phyloP scores from a whole-genome alignment of 2,797 vertebrate genomes.

The Pygocentrus nattereri region DNA sequence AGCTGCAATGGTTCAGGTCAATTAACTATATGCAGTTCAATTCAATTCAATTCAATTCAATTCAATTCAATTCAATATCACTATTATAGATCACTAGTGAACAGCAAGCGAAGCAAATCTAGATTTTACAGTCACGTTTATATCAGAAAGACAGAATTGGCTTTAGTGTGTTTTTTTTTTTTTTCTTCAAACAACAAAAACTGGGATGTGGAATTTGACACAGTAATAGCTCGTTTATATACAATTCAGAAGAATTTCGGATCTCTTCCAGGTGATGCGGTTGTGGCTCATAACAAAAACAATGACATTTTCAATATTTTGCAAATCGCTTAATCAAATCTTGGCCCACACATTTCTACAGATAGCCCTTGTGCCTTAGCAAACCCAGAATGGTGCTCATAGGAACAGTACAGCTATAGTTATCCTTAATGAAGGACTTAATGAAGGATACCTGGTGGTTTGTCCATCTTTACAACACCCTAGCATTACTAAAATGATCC shows the following conservation, averaged over 20 bases:
- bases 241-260: background rate
- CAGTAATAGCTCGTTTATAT: background rate
- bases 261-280: constrained; percentile 6
- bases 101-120: background rate
- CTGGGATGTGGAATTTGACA: constrained; percentile 1
- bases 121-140: background rate
- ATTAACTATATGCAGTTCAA: background rate
- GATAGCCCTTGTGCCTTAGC: constrained; percentile 40
- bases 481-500: constrained; percentile 17
- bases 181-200: constrained; percentile 8
- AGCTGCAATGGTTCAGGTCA: background rate
- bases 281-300: constrained; percentile 1
- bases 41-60: background rate
- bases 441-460: background rate
- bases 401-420: constrained; percentile 13
- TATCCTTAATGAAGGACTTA: constrained; percentile 1
- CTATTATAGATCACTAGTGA: background rate
- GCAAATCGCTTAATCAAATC: background rate
- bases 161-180: constrained; percentile 1
- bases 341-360: background rate
- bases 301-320: background rate
- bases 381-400: constrained; percentile 17
- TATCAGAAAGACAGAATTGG: background rate
- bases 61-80: background rate
- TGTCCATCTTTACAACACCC: constrained; percentile 14